These are phyloP conservation scores for Dissostichus mawsoni DNA, from an alignment of 2,113 vertebrate species.

Conservation along the genomic window DNA sequence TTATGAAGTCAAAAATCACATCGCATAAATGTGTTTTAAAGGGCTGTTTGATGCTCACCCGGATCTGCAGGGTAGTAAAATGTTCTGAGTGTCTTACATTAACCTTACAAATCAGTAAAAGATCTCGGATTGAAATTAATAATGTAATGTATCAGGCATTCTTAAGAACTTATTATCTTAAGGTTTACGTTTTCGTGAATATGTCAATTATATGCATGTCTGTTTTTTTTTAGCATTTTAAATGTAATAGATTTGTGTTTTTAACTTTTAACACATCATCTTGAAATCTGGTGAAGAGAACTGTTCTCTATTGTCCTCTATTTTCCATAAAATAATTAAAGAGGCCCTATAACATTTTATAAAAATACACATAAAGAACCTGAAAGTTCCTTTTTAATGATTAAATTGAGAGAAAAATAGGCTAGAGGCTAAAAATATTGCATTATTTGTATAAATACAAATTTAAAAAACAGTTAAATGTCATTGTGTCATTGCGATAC, in stretches of 20 bases:
- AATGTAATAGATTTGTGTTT: not conserved
- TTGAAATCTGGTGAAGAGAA: not conserved
- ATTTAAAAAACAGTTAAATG: not conserved
- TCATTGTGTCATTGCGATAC: not conserved
- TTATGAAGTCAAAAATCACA: no score
- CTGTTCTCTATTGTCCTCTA: not conserved
- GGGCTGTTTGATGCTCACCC: no score
- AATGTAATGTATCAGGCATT: no score
- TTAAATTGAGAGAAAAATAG: no score
- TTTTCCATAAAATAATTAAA: not conserved
- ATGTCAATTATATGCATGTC: not conserved
- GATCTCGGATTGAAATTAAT: not conserved
- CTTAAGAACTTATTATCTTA: no score
- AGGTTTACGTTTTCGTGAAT: not conserved
- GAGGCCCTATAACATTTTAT: no score
- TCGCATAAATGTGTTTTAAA: no score
- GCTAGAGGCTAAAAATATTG: no score
- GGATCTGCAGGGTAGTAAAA: no score
- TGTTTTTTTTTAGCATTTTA: not conserved
- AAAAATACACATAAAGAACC: no score
- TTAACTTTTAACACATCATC: not conserved
- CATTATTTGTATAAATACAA: not conserved
- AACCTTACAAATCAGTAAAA: not conserved
- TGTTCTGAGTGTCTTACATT: no score
- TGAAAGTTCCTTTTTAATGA: no score